Conservation (phyloP, 2,797 vertebrate species). For the Miichthys miiuy region DNA sequence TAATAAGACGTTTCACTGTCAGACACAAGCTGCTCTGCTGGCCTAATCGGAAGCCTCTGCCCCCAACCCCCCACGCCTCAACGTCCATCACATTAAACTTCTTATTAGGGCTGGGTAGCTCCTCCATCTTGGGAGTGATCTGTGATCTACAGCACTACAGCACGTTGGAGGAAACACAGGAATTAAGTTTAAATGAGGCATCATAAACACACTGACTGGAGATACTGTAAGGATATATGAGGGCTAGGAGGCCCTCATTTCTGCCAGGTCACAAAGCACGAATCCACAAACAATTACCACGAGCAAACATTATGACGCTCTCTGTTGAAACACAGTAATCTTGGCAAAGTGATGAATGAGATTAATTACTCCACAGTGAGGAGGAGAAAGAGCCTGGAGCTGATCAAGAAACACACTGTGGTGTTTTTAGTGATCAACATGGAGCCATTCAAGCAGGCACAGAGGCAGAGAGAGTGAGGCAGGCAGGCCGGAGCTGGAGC, state of each 20-base stretch:
- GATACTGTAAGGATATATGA: background rate
- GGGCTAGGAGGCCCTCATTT: background rate
- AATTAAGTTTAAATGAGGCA: constrained; percentile 43
- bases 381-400: constrained; percentile 39
- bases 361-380: constrained; percentile 60
- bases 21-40: constrained; percentile 36
- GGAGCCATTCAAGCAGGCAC: constrained; percentile 12
- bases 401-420: constrained; percentile 42
- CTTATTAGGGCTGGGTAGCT: constrained; percentile 43
- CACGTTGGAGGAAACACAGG: background rate
- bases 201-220: constrained; percentile 11
- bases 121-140: constrained; percentile 62
- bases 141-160: constrained; percentile 25
- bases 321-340: constrained; percentile 37
- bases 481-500: constrained; percentile 37
- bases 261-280: constrained; percentile 67
- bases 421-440: constrained; percentile 38
- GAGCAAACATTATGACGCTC: constrained; percentile 45
- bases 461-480: background rate
- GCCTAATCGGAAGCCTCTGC: constrained; percentile 13
- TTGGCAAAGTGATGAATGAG: constrained; percentile 60
- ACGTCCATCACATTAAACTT: constrained; percentile 47
- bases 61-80: background rate
- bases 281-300: constrained; percentile 42
- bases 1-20: constrained; percentile 32